These are phyloP conservation scores for Anoplolepis gracilipes DNA, from an alignment of 1,140 invertebrate genomes.

Conservation along the genomic window DNA sequence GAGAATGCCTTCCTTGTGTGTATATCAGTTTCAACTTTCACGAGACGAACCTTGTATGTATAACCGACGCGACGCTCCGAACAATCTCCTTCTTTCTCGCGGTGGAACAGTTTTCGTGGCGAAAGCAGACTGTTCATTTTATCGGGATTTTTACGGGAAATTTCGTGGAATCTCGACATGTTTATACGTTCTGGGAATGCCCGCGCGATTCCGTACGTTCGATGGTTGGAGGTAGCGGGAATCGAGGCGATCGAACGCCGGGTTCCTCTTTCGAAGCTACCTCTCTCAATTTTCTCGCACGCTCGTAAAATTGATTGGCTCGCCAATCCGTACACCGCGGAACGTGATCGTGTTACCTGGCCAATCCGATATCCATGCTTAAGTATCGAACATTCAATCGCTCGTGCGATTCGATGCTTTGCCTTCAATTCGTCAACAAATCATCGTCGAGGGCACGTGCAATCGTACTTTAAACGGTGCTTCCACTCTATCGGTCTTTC, in stretches of 20 bases:
- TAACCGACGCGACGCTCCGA: not conserved
- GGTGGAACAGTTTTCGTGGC: conserved; percentile 26
- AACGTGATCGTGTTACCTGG: conserved; percentile 57
- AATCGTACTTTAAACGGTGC: not conserved
- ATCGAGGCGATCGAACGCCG: not conserved
- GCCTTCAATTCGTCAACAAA: conserved; percentile 51
- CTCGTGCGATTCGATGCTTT: conserved; percentile 36
- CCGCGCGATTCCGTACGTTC: not conserved
- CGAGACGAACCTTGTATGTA: conserved; percentile 11
- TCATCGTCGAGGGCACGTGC: conserved; percentile 27
- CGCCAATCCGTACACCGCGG: conserved; percentile 1
- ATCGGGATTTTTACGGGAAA: conserved; percentile 15
- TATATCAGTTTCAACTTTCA: conserved; percentile 59
- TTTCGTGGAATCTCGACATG: not conserved
- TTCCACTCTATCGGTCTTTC: conserved; percentile 15
- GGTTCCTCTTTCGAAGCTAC: conserved; percentile 16
- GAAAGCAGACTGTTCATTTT: conserved; percentile 30
- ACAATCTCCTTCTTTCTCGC: conserved; percentile 11
- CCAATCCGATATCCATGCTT: conserved; percentile 50
- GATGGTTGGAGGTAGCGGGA: not conserved
- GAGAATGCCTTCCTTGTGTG: conserved; percentile 42
- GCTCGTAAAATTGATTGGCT: conserved; percentile 54
- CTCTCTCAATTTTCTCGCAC: conserved; percentile 56
- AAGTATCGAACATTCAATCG: conserved; percentile 44
- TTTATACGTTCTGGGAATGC: not conserved